Base-by-base conservation (phyloP, 1,140 invertebrate species). In the Drosophila ficusphila region DNA sequence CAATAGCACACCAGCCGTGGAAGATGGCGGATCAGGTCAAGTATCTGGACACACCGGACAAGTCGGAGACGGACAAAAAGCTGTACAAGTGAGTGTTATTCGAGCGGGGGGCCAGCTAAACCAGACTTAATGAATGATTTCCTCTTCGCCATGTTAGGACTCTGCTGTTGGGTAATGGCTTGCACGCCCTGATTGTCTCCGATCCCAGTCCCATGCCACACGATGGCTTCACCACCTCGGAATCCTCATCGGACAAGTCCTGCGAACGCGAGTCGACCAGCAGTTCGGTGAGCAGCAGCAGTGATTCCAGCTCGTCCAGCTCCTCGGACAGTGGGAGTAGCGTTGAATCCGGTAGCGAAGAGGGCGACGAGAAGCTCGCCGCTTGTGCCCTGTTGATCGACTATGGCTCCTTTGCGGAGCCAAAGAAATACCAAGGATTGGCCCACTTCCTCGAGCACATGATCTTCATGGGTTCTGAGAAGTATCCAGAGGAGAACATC, bases 361-460 rank as follows among this genome's bases (percentile, higher is more conserved):
- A 78, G 29, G 83, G 82, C 1, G 92, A 93, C 25, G 86, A 90
- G 33, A 92, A 91, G 67, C 74, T 95, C 93, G 95, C 95, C 33
- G 96, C 95, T 1, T 95, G 95, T 83, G 94, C 94, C 5, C 86
- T 97, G 2, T 93, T 93, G 54, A 93, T 96, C 9, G 93, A 94
- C 33, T 95, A 96, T 25, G 95, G 95, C 14, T 94, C 93, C 57
- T 95, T 95, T 73, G 94, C 93, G 23, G 93, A 94, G 90, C 97
- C 97, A 0, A 79, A 91, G 36, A 93, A 96, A 34, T 94, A 98
- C 46, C 97, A 95, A 65, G 98, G 98, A 1, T 89, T 99, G 75
- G 97, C 98, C 1, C 98, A 99, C 92, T 98, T 99, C 23, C 94
- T 98, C 42, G 98, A 99, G 91, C 98, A 99, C 90, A 98, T 99